Base-by-base conservation (phyloP, 2,888 invertebrate genomes). In the Isoperla grammatica region DNA sequence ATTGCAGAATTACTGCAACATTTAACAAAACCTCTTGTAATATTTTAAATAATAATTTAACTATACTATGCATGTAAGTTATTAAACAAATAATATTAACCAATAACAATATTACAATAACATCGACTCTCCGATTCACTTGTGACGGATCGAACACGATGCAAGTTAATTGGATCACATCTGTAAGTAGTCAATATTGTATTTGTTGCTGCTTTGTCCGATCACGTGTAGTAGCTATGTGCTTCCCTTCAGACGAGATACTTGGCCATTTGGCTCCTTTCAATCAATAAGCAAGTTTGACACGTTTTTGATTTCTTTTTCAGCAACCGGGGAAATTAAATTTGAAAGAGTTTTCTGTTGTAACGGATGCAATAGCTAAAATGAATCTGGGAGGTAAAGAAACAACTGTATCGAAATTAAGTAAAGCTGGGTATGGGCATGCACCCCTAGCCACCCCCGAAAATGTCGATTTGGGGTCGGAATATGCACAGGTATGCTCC, bases 291-390 rank as follows among this genome's bases (percentile, higher is more conserved):
- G 48, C 8, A 54, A 39, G 39, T 23, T 37, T 42, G 43, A 42
- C 43, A 43, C 20, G 35, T 19, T 55, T 56, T 59, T 59, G 48
- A 48, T 62, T 57, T 60, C 50, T 53, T 56, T 63, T 71, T 23
- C 72, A 87, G 83, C 90, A 92, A 84, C 92, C 93, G 13, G 93
- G 93, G 60, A 92, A 92, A 76, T 76, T 94, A 71, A 92, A 94
- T 73, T 79, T 92, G 80, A 90, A 90, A 74, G 91, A 92, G 73
- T 94, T 88, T 74, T 87, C 89, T 53, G 84, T 91, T 75, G 91
- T 94, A 62, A 90, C 90, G 68, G 91, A 93, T 72, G 92, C 90
- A 4, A 83, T 94, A 49, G 83, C 82, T 75, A 76, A 82, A 70
- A 77, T 83, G 85, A 82, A 86, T 79, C 81, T 85, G 78, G 81